phyloP scores from a whole-genome alignment of 2,797 vertebrate species.

The Acrossocheilus wenchowensis region DNA sequence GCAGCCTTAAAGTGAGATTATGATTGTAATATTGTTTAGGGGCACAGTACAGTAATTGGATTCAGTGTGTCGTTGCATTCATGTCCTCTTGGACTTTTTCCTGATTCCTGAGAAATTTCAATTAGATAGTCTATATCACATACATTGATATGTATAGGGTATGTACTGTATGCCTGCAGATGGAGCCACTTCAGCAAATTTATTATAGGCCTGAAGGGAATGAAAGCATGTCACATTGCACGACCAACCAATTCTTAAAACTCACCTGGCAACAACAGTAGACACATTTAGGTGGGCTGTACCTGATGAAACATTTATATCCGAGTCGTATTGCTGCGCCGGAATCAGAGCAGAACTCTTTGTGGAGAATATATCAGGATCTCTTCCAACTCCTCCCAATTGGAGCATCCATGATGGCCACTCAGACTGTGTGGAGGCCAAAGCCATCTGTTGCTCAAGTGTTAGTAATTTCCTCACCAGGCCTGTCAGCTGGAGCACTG shows the following conservation, averaged over 20 bases:
- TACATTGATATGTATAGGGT: background rate
- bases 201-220: slow-evolving; percentile 4
- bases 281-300: slow-evolving; percentile 8
- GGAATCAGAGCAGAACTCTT: slow-evolving; percentile 34
- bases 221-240: slow-evolving; percentile 15
- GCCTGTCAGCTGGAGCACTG: slow-evolving; percentile 62
- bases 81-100: background rate
- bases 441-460: slow-evolving; percentile 65
- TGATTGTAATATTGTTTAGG: background rate
- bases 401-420: slow-evolving; percentile 50
- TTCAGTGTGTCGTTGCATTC: background rate
- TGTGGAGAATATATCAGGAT: slow-evolving; percentile 43
- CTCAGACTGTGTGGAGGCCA: slow-evolving; percentile 49
- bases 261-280: slow-evolving; percentile 26
- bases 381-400: slow-evolving; percentile 39
- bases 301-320: slow-evolving; percentile 15
- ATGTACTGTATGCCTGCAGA: background rate
- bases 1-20: background rate
- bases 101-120: slow-evolving; percentile 10
- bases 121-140: slow-evolving; percentile 10
- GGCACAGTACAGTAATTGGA: slow-evolving; percentile 14
- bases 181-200: background rate
- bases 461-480: slow-evolving; percentile 64
- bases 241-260: slow-evolving; percentile 28
- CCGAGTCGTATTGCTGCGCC: background rate